These are phyloP conservation scores for Crotophaga sulcirostris DNA, from an alignment of 2,113 vertebrate genomes.

Conservation along the genomic window DNA sequence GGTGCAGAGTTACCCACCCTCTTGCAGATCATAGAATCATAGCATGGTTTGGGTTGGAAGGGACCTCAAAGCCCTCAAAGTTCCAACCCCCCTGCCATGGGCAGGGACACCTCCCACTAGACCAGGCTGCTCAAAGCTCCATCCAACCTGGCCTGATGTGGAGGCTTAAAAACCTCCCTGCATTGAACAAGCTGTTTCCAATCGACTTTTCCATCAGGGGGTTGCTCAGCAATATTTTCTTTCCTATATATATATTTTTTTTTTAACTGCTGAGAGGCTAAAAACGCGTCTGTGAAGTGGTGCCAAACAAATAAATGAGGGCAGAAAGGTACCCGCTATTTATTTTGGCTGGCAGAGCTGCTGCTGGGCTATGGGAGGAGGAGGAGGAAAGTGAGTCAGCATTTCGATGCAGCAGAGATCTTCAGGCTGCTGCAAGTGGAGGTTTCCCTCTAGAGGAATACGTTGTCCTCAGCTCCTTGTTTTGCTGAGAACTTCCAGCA, in stretches of 20 bases:
- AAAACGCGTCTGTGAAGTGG: not conserved
- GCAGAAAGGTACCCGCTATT: conserved; percentile 49
- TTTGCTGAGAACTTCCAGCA: not conserved
- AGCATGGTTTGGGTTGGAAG: too few relatives aligned
- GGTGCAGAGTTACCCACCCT: not conserved
- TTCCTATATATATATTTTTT: not conserved
- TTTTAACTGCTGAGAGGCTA: not conserved
- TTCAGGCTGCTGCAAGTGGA: conserved; percentile 3
- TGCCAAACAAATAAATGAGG: conserved; percentile 53
- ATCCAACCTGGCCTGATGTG: not conserved
- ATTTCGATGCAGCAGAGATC: not conserved
- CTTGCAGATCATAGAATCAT: not conserved
- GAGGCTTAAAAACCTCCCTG: not conserved
- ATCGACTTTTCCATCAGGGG: not conserved
- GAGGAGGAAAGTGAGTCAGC: conserved; percentile 53
- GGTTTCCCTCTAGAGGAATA: conserved; percentile 66
- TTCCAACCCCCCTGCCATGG: too few relatives aligned
- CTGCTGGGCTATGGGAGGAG: not conserved
- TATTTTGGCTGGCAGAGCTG: conserved; percentile 45
- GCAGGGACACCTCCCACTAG: too few relatives aligned
- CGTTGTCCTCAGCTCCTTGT: not conserved
- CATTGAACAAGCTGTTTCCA: not conserved
- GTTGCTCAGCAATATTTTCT: conserved; percentile 30
- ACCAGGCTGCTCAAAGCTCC: too few relatives aligned
- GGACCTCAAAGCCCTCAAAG: too few relatives aligned